phyloP scores from a whole-genome alignment of 2,888 invertebrate genomes.

The Fragum fragum region DNA sequence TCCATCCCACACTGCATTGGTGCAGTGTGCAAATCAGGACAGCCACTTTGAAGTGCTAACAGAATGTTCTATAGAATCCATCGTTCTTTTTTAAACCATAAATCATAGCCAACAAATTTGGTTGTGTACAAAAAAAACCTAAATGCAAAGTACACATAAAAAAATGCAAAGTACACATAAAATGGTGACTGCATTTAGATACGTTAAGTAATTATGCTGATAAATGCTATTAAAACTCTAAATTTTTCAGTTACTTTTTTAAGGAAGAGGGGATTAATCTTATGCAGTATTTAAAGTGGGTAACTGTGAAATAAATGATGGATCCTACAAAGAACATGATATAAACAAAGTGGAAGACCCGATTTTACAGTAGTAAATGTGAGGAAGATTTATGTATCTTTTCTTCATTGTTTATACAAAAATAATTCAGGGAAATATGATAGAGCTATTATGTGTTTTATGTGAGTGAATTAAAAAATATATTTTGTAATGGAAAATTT shows the following conservation, averaged over 20 bases:
- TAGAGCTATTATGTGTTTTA: conserved; percentile 42
- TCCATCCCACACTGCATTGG: conserved; percentile 15
- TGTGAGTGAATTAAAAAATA: conserved; percentile 64
- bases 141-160: too few relatives aligned
- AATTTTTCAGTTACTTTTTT: too few relatives aligned
- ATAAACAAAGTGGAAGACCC: conserved; percentile 5
- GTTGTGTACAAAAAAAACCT: too few relatives aligned
- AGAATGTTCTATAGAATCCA: too few relatives aligned
- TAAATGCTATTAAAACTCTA: too few relatives aligned
- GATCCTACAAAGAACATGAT: neutral
- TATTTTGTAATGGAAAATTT: conserved; percentile 71
- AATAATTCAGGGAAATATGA: conserved; percentile 69
- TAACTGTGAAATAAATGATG: neutral
- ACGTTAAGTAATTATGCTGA: too few relatives aligned
- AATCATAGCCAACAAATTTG: too few relatives aligned
- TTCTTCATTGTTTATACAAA: conserved; percentile 51
- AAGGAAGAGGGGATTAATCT: too few relatives aligned
- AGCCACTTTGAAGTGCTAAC: conserved; percentile 6
- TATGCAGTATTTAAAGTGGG: too few relatives aligned
- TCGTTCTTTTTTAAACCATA: too few relatives aligned
- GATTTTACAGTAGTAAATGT: conserved; percentile 13
- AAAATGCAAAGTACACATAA: too few relatives aligned
- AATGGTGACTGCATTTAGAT: too few relatives aligned
- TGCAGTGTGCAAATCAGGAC: conserved; percentile 16
- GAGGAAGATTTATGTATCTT: conserved; percentile 31